Evolutionary conservation across 2,888 invertebrate species (phyloP).

Genomic region (Keiferia lycopersicella): DNA sequence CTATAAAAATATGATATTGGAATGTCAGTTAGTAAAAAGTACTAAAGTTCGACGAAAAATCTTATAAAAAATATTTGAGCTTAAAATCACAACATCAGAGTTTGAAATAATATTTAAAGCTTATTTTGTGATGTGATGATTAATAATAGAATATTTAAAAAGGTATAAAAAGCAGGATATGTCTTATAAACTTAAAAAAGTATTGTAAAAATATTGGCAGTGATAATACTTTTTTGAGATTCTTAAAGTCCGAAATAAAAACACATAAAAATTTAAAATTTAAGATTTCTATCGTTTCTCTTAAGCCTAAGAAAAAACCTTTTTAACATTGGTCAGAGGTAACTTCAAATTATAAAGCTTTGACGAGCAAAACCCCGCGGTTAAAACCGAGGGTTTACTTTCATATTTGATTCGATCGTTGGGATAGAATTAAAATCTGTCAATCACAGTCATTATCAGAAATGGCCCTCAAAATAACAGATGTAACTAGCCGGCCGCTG

Average conservation of each 20-base stretch:
- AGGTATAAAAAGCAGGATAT: not conserved
- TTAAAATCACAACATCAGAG: conserved; percentile 31
- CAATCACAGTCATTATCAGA: no score
- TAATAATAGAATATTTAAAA: not conserved
- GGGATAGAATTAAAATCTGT: no score
- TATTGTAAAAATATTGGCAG: conserved; percentile 20
- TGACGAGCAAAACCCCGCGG: no score
- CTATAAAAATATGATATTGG: conserved; percentile 21
- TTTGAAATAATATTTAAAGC: conserved; percentile 28
- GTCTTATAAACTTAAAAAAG: not conserved
- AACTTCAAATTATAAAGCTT: no score
- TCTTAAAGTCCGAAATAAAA: not conserved
- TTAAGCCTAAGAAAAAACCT: no score
- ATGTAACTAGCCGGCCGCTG: no score
- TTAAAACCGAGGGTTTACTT: no score
- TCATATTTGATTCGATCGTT: no score
- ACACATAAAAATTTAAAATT: not conserved
- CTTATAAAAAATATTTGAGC: conserved; percentile 21
- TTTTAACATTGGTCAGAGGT: no score
- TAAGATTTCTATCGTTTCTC: no score
- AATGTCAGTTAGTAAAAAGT: conserved; percentile 26
- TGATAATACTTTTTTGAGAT: conserved; percentile 32
- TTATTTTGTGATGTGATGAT: conserved; percentile 20
- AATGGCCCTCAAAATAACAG: no score
- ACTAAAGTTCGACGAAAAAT: conserved; percentile 17